Conservation (phyloP, 2,888 invertebrate species). For the Hololepta plana region DNA sequence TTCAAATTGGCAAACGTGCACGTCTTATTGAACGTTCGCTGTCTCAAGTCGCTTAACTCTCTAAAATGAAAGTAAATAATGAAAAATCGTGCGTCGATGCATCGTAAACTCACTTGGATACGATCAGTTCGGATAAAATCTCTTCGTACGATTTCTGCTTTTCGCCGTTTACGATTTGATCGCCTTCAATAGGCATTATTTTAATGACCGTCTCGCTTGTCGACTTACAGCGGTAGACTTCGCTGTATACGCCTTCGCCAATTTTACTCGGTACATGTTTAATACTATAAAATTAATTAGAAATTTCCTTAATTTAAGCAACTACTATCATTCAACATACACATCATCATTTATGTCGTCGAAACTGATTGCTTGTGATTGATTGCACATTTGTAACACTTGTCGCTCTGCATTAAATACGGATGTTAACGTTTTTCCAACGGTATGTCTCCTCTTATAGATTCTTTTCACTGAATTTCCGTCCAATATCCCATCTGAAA, state of each 20-base stretch:
- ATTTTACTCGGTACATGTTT: no score
- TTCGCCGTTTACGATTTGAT: constrained; percentile 66
- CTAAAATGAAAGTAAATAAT: constrained; percentile 29
- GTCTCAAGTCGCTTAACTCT: constrained; percentile 60
- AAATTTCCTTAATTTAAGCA: no score
- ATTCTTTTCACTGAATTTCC: no score
- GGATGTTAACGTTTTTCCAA: no score
- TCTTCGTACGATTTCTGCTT: constrained; percentile 73
- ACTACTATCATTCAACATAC: no score
- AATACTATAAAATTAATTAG: no score
- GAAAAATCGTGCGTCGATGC: constrained; percentile 29
- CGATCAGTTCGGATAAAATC: constrained; percentile 80
- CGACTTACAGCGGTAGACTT: constrained; percentile 61
- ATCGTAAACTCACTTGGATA: constrained; percentile 67
- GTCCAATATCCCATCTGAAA: no score
- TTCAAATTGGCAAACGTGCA: constrained; percentile 53
- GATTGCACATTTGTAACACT: no score
- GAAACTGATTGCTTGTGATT: no score
- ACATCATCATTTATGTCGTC: no score
- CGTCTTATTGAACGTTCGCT: constrained; percentile 49
- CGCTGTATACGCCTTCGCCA: constrained; percentile 92
- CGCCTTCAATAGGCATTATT: constrained; percentile 85
- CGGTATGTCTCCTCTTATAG: no score
- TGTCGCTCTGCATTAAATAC: no score
- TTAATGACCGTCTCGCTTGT: constrained; percentile 49